Percentiles rank a stretch among this genome's conserved stretches.
These are phyloP conservation scores for Anaspis maculata DNA, from an alignment of 2,888 invertebrate species.

Conservation along the genomic window DNA sequence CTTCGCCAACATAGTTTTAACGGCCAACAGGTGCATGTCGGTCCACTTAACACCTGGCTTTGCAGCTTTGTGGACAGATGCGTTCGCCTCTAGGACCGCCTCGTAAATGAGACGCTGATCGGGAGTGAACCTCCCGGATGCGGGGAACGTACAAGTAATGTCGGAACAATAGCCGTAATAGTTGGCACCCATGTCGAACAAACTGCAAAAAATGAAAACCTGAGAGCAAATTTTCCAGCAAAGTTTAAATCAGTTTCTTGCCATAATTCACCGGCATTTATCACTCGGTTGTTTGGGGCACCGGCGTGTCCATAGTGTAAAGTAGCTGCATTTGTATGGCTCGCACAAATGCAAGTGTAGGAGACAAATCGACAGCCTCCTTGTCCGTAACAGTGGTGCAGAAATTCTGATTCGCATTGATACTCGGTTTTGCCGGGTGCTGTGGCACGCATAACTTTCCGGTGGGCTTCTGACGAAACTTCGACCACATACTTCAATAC, in stretches of 20 bases:
- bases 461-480: constrained; percentile 95
- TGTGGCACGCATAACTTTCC: constrained; percentile 74
- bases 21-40: constrained; percentile 87
- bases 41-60: constrained; percentile 89
- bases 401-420: constrained; percentile 79
- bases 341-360: constrained; percentile 96
- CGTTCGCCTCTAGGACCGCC: constrained; percentile 76
- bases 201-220: constrained; percentile 42
- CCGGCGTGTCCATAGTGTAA: constrained; percentile 97
- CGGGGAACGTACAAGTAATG: constrained; percentile 94
- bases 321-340: constrained; percentile 79
- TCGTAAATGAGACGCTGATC: constrained; percentile 88
- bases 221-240: not conserved
- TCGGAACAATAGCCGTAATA: constrained; percentile 95
- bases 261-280: not conserved
- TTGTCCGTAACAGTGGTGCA: constrained; percentile 74
- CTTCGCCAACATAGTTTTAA: constrained; percentile 64
- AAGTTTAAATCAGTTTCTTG: too few species aligned
- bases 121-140: constrained; percentile 85
- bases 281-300: constrained; percentile 78
- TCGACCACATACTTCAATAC: constrained; percentile 84
- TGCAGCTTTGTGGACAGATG: constrained; percentile 72
- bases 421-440: constrained; percentile 72
- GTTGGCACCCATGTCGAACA: constrained; percentile 98
- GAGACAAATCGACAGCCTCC: constrained; percentile 87